These are phyloP conservation scores for Lates japonicus DNA, from an alignment of 2,797 vertebrate genomes.

Conservation along the genomic window DNA sequence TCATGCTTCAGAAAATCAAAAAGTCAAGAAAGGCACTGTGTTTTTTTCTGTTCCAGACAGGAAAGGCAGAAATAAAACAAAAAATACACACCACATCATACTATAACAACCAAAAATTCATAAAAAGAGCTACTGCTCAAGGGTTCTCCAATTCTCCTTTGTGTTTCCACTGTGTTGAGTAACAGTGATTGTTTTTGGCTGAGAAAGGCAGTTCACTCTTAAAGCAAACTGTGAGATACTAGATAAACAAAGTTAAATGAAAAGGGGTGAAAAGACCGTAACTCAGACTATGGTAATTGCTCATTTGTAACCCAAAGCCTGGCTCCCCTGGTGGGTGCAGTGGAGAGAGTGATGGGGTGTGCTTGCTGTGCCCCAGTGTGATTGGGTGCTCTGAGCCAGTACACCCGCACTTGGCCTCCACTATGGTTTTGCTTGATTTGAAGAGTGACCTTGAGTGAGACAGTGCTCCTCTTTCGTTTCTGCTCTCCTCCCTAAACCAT, in stretches of 20 bases:
- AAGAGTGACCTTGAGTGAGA: constrained; percentile 81
- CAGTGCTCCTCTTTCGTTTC: constrained; percentile 56
- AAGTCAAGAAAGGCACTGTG: neutral
- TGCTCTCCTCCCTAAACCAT: constrained; percentile 61
- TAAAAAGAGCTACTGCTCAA: constrained; percentile 37
- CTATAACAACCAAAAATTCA: constrained; percentile 7
- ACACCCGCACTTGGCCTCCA: constrained; percentile 70
- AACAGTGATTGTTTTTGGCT: constrained; percentile 65
- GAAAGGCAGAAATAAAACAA: neutral
- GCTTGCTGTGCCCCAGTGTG: constrained; percentile 60
- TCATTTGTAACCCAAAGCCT: constrained; percentile 78
- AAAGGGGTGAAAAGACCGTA: constrained; percentile 62
- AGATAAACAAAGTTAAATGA: constrained; percentile 78
- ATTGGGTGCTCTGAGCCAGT: constrained; percentile 72
- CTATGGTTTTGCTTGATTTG: constrained; percentile 71
- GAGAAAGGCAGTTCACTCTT: constrained; percentile 40
- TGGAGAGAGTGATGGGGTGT: constrained; percentile 67
- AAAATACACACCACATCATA: constrained; percentile 16
- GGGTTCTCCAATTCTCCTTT: constrained; percentile 16
- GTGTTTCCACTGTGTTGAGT: constrained; percentile 39
- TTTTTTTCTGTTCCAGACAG: neutral
- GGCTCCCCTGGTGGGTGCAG: constrained; percentile 67
- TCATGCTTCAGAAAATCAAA: constrained; percentile 38
- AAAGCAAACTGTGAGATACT: constrained; percentile 69
- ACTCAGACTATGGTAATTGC: constrained; percentile 69